Conservation (phyloP, 2,888 invertebrate species). For the Yponomeuta sedellus region DNA sequence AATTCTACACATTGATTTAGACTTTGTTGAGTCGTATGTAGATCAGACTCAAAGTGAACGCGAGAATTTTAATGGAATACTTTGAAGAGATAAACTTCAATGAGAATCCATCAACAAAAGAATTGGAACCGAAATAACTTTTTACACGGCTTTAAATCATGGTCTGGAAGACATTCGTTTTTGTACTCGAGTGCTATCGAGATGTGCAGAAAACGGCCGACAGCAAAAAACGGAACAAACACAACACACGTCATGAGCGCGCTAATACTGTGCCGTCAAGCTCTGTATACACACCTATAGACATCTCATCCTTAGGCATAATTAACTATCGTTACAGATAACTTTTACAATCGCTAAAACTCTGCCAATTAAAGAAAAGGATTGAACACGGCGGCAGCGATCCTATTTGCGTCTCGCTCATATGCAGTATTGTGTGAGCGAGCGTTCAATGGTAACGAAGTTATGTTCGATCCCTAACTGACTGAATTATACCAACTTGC, state of each 20-base stretch:
- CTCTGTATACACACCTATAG: background rate
- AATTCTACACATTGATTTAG: background rate
- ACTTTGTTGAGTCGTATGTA: background rate
- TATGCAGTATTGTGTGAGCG: too few relatives aligned
- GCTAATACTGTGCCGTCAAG: background rate
- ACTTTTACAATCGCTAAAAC: background rate
- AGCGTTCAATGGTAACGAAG: too few relatives aligned
- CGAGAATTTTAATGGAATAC: background rate
- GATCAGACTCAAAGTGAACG: background rate
- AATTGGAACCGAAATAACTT: constrained; percentile 6
- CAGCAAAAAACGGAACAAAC: background rate
- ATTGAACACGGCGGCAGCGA: too few relatives aligned
- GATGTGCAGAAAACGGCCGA: background rate
- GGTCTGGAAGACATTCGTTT: background rate
- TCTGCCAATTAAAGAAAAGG: too few relatives aligned
- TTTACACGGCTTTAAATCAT: constrained; percentile 9
- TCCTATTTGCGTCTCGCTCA: too few relatives aligned
- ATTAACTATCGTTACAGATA: background rate
- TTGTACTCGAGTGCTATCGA: background rate
- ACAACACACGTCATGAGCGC: background rate
- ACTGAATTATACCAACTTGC: background rate
- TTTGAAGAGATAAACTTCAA: constrained; percentile 10
- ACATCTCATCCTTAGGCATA: background rate
- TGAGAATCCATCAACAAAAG: constrained; percentile 10
- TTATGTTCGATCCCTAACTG: too few relatives aligned